Evolutionary conservation across 2,113 vertebrate genomes (phyloP), one percentile per base, ranked within the genome.

Genomic region (Anolis carolinensis): DNA sequence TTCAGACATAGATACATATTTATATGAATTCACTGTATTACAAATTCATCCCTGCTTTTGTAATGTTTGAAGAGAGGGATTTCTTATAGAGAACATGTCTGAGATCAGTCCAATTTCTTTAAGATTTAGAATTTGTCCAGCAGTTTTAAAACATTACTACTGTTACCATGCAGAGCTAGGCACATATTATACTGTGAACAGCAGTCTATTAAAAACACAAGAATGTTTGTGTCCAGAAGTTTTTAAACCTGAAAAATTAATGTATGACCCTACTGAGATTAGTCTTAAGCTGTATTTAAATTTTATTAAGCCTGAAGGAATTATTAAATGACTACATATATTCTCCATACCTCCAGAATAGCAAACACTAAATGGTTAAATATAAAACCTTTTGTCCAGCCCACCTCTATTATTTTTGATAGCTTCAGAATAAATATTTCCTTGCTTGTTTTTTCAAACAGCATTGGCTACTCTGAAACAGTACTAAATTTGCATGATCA

Each of bases 261-360:
- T 94, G 93, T 91, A 94, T 89, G 86, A 94, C 88, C 93, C 93
- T 91, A 92, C 83, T 92, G 92, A 95, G 90, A 94, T 93, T 90
- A 93, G 92, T 88, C 77, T 88, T 89, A 94, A 90, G 85, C 39
- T 71, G 93, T 88, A 73, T 90, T 95, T 95, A 95, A 95, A 76
- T 95, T 93, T 94, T 93, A 95, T 68, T 93, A 95, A 94, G 93
- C 89, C 94, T 91, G 90, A 88, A 93, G 90, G 89, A 95, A 92
- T 92, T 94, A 94, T 89, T 90, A 89, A 92, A 89, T 92, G 88
- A 91, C 89, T 90, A 84, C 82, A 32, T 59, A 78, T 55, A 34
- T 85, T 84, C 86, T 85, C 78, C 72, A 48, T 80, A 90, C n/a
- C 71, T 84, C 62, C 83, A 84, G 87, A 88, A 93, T 84, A 72